These are phyloP conservation scores for Rhagoletis zephyria DNA, from an alignment of 1,140 invertebrate genomes.

Conservation along the genomic window DNA sequence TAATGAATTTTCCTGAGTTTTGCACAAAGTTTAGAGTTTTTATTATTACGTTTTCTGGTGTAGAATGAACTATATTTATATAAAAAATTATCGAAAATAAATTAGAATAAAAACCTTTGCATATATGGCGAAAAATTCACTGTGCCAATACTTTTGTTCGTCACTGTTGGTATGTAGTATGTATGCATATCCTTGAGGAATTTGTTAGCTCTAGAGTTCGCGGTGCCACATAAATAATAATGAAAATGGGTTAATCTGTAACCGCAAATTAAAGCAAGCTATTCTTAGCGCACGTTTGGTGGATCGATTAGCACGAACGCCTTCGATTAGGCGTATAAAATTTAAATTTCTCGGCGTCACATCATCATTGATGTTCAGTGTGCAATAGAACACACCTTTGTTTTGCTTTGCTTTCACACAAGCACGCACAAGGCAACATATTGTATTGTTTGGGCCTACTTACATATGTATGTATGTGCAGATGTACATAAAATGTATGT, in stretches of 20 bases:
- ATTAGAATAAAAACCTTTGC: too few relatives aligned
- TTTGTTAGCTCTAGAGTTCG: too few relatives aligned
- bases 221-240: background rate
- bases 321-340: background rate
- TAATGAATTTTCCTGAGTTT: too few relatives aligned
- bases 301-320: conserved; percentile 1
- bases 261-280: background rate
- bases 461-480: background rate
- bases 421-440: background rate
- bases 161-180: too few relatives aligned
- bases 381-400: background rate
- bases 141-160: too few relatives aligned
- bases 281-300: background rate
- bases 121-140: too few relatives aligned
- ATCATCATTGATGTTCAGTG: conserved; percentile 33
- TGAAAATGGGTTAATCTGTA: background rate
- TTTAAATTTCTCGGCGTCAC: conserved; percentile 10
- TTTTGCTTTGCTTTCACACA: background rate
- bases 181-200: too few relatives aligned
- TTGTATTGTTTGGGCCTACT: background rate
- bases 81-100: too few relatives aligned
- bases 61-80: too few relatives aligned
- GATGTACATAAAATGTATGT: background rate
- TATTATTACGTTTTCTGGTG: too few relatives aligned
- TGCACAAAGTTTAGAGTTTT: too few relatives aligned